These are phyloP conservation scores for Hypomecis atomaria DNA, from an alignment of 2,888 invertebrate genomes.

Conservation along the genomic window DNA sequence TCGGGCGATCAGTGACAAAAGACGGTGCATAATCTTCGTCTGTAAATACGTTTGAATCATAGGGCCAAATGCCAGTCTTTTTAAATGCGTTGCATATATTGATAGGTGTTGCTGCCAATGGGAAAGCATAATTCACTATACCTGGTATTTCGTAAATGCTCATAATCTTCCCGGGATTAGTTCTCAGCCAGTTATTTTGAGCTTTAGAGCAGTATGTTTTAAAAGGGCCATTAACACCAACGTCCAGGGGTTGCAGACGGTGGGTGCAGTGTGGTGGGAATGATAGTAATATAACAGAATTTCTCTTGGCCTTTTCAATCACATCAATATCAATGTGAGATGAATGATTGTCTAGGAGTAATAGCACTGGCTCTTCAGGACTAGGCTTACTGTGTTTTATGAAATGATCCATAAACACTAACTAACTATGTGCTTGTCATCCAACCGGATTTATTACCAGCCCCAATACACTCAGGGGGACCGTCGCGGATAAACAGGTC, in stretches of 20 bases:
- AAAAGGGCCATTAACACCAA: conserved; percentile 41
- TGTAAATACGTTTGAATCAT: background rate
- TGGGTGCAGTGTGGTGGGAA: conserved; percentile 30
- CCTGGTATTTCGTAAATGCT: conserved; percentile 42
- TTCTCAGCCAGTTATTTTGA: conserved; percentile 39
- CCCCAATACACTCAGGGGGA: conserved; percentile 3
- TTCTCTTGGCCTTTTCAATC: conserved; percentile 18
- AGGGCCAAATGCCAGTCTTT: conserved; percentile 5
- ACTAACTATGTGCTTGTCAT: conserved; percentile 6
- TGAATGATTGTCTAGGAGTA: conserved; percentile 19
- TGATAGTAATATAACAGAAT: conserved; percentile 14
- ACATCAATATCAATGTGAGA: conserved; percentile 21
- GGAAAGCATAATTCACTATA: conserved; percentile 36
- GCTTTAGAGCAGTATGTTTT: conserved; percentile 40
- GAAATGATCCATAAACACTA: conserved; percentile 17
- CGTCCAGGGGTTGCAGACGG: conserved; percentile 41
- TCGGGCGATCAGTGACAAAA: conserved; percentile 35
- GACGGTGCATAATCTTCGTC: conserved; percentile 27
- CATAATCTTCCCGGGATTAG: conserved; percentile 38
- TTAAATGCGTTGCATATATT: conserved; percentile 9
- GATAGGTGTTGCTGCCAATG: conserved; percentile 1
- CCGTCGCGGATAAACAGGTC: conserved; percentile 2
- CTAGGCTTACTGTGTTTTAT: conserved; percentile 15
- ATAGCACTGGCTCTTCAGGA: conserved; percentile 7
- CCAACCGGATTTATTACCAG: conserved; percentile 9